Conservation (phyloP, 2,113 vertebrate genomes). For the Hydrolagus affinis region DNA sequence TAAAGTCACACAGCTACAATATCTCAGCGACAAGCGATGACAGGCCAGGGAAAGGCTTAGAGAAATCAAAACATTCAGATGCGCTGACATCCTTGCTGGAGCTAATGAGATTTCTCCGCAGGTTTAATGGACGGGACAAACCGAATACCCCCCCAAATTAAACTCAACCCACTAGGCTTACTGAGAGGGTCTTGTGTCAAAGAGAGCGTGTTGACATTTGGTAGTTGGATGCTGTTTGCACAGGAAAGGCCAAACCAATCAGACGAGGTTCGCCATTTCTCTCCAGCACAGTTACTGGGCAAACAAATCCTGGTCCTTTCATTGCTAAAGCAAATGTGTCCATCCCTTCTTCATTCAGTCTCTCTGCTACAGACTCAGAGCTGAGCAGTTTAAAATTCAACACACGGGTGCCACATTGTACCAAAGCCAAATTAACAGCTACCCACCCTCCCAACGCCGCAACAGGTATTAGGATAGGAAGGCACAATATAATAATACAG, state of each 20-base stretch:
- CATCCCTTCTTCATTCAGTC: neutral
- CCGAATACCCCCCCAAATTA: neutral
- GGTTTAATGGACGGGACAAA: conserved; percentile 1
- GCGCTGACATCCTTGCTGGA: neutral
- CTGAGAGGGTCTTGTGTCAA: neutral
- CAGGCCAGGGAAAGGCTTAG: neutral
- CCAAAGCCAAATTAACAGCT: no score
- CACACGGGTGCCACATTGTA: no score
- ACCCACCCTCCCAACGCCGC: no score
- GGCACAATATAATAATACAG: no score
- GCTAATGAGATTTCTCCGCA: neutral
- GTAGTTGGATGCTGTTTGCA: neutral
- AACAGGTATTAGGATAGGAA: no score
- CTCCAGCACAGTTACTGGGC: neutral
- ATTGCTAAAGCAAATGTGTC: neutral
- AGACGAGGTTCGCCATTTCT: neutral
- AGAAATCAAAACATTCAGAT: conserved; percentile 24
- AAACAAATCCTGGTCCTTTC: neutral
- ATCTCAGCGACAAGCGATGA: neutral
- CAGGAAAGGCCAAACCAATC: neutral
- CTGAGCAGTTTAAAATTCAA: neutral
- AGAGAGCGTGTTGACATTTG: neutral
- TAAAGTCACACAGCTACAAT: conserved; percentile 21
- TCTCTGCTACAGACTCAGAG: neutral
- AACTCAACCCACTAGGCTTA: neutral